phyloP scores from a whole-genome alignment of 2,888 invertebrate genomes.

The Norana najaformis region DNA sequence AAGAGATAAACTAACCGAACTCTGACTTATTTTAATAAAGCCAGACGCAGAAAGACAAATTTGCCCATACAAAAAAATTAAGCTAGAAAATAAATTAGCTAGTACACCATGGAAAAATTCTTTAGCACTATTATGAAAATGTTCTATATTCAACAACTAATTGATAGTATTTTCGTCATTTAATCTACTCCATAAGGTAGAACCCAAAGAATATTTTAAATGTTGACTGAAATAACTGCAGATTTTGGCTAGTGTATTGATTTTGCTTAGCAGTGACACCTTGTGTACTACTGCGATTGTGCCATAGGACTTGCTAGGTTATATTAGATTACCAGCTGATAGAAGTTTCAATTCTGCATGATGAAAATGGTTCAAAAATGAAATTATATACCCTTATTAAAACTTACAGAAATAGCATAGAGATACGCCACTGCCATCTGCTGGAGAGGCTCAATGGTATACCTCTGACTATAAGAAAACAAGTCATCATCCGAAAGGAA shows the following conservation, averaged over 20 bases:
- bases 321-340: neutral
- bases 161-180: too few species aligned
- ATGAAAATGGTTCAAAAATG: neutral
- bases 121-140: too few species aligned
- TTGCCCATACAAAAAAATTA: neutral
- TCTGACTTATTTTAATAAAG: neutral
- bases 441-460: neutral
- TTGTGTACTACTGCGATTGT: neutral
- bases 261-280: neutral
- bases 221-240: too few species aligned
- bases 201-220: too few species aligned
- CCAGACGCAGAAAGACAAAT: neutral
- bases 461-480: neutral
- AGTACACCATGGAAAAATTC: neutral
- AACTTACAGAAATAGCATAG: conserved; percentile 22
- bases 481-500: conserved; percentile 15
- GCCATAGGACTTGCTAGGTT: neutral
- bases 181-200: too few species aligned
- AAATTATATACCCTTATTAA: neutral
- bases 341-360: neutral
- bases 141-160: too few species aligned
- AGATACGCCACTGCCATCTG: neutral
- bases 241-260: neutral
- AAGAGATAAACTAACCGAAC: neutral
- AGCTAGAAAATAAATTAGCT: neutral